Percentiles rank a stretch among this genome's conserved stretches.
These are phyloP conservation scores for Hemibagrus guttatus DNA, from an alignment of 2,797 vertebrate genomes.

Conservation along the genomic window DNA sequence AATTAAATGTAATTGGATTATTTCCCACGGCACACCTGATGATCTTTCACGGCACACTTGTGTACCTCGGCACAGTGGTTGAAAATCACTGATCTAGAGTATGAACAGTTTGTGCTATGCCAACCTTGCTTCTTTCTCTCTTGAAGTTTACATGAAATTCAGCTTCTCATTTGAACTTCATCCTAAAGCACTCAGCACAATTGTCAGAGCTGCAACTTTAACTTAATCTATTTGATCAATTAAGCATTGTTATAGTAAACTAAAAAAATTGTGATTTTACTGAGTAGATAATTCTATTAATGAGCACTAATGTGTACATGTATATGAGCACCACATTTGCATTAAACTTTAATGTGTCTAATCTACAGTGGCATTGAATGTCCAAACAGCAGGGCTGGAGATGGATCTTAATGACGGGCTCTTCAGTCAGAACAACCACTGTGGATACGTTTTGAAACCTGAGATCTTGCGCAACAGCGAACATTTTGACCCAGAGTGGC, in stretches of 20 bases:
- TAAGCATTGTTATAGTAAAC: neutral
- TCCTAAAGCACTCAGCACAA: neutral
- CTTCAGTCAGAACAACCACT: constrained; percentile 85
- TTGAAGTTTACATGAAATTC: neutral
- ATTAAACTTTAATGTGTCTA: constrained; percentile 19
- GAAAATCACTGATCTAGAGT: too few species aligned
- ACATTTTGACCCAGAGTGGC: constrained; percentile 81
- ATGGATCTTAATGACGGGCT: constrained; percentile 95
- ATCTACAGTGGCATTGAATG: constrained; percentile 89
- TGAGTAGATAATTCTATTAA: neutral
- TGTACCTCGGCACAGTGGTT: too few species aligned
- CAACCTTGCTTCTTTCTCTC: neutral
- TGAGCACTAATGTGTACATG: neutral
- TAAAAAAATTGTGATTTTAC: neutral
- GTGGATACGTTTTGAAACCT: constrained; percentile 90
- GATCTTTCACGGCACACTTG: too few species aligned
- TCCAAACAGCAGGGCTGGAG: constrained; percentile 91
- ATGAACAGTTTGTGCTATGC: neutral
- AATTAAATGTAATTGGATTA: too few species aligned
- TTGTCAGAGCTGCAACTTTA: neutral
- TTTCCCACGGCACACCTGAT: too few species aligned
- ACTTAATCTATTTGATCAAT: neutral
- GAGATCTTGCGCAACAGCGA: constrained; percentile 79
- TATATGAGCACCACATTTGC: constrained; percentile 8
- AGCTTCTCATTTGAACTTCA: neutral